Conservation (phyloP, 2,797 vertebrate species). For the Erethizon dorsatum region DNA sequence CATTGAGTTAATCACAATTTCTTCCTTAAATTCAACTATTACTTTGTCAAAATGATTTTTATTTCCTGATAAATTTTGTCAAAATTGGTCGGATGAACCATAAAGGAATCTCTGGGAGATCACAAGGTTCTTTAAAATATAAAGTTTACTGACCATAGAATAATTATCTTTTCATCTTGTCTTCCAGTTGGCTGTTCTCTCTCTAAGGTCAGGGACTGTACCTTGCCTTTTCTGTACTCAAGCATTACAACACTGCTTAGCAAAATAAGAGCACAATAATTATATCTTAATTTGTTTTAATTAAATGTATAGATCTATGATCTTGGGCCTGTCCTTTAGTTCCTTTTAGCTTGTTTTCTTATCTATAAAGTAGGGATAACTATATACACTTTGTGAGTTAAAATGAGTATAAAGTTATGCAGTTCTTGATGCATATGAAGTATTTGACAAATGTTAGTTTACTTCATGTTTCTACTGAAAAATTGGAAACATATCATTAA, state of each 20-base stretch:
- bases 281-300: background rate
- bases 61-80: background rate
- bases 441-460: background rate
- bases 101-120: background rate
- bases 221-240: background rate
- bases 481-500: background rate
- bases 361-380: background rate
- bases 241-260: background rate
- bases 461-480: background rate
- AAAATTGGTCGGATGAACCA: background rate
- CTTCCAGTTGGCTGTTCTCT: background rate
- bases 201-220: background rate
- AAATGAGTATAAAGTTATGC: background rate
- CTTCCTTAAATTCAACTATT: background rate
- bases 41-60: background rate
- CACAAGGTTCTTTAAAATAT: background rate
- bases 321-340: background rate
- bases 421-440: background rate
- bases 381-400: background rate
- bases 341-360: background rate
- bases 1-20: background rate
- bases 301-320: background rate
- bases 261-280: background rate
- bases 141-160: background rate
- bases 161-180: background rate